Base-by-base conservation (phyloP, 1,140 invertebrate species). In the Condylostylus longicornis region DNA sequence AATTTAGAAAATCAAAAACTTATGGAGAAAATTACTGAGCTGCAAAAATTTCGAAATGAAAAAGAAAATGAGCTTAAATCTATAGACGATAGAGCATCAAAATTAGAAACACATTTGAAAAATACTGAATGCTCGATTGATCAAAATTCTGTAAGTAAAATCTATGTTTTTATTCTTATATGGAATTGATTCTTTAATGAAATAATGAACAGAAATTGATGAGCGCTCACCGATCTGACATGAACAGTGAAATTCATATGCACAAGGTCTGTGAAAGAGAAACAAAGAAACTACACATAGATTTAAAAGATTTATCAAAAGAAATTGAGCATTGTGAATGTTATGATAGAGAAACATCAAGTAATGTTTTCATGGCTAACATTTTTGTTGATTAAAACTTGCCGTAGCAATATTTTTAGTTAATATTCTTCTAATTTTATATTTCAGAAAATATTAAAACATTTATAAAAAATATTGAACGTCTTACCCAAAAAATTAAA, bases 1-100 rank as follows among this genome's bases (percentile, higher is more conserved):
- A 78, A 72, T 57, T 69, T 65, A n/a, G 73, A 77, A 52, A 80
- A 80, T 48, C 64, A 68, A 51, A 51, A 43, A 36, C 55, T 80
- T 9, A 70, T 79, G 42, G 55, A 55, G 37, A 37, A 43, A 21
- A 45, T 61, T 38, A 42, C 46, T 0, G 15, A 38, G 7, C 37
- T 58, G 37, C 40, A 48, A 12, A 46, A 45, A 2, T 19, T 44
- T 7, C 60, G 57, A 13, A 28, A 45, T 13, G 40, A 53, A 15
- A 20, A 54, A n/a, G 33, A 48, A 17, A 49, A 49, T 20, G 40
- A 46, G 13, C 44, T 54, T 18, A 21, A 47, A 2, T 34, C 42
- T 3, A 37, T 49, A 2, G 46, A 58, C 12, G 53, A 56, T 27
- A 45, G 53, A 13, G 42, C 53, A 2, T 39, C 43, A 33, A 56